These are phyloP conservation scores for Varecia variegata DNA, from an alignment of 2,797 vertebrate species.

Conservation along the genomic window DNA sequence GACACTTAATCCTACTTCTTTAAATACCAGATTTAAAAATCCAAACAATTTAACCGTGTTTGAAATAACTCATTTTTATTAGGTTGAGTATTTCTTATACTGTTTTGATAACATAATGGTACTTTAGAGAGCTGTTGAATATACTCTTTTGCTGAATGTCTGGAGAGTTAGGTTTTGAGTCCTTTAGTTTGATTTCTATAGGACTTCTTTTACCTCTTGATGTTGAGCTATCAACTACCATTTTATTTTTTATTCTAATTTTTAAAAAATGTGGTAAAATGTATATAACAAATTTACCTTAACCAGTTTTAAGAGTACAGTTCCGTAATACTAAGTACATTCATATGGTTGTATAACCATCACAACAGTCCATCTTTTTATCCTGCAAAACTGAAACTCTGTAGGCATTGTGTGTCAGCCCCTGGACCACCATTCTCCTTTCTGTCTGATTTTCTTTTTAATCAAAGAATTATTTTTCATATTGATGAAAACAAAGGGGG, in stretches of 20 bases:
- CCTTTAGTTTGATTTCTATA: neutral
- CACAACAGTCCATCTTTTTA: neutral
- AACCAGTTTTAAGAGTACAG: too few relatives aligned
- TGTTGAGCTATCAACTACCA: neutral
- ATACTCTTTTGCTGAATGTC: constrained; percentile 2
- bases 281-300: too few relatives aligned
- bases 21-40: neutral
- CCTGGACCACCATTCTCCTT: neutral
- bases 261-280: too few relatives aligned
- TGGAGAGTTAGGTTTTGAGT: neutral
- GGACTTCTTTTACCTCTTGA: neutral
- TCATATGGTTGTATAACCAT: neutral
- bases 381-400: neutral
- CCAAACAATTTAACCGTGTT: neutral
- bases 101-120: neutral
- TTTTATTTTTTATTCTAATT: neutral
- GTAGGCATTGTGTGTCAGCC: neutral
- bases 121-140: neutral
- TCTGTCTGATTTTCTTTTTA: neutral
- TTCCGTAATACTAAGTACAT: neutral
- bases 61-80: neutral
- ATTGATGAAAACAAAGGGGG: neutral
- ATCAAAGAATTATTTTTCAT: neutral
- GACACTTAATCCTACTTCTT: neutral
- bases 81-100: neutral